A percentile compares a stretch with the other conserved stretches of the same genome.
Conservation (phyloP, 2,888 invertebrate genomes). For the Eupithecia abbreviata region DNA sequence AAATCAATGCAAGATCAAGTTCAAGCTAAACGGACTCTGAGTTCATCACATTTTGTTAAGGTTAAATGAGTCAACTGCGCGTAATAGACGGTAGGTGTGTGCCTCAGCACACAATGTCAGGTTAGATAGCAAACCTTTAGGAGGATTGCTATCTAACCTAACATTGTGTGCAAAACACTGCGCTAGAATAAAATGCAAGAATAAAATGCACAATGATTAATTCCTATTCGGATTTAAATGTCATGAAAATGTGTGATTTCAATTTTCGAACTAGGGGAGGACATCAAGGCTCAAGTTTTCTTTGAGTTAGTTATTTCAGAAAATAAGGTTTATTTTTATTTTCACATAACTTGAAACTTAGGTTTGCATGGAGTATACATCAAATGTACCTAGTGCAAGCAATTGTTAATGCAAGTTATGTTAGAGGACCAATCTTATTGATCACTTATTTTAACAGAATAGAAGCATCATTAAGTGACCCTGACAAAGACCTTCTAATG, state of each 20-base stretch:
- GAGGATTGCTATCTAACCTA: too few species aligned
- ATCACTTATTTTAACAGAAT: neutral
- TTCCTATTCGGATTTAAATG: too few species aligned
- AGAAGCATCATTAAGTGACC: too few species aligned
- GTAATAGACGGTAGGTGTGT: too few species aligned
- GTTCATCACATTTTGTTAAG: neutral
- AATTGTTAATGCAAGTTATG: neutral
- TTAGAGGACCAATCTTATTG: neutral
- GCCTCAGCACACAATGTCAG: too few species aligned
- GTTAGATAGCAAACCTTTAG: too few species aligned
- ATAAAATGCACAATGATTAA: too few species aligned
- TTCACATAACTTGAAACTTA: neutral
- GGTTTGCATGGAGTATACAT: neutral
- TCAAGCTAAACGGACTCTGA: neutral
- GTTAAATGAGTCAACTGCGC: neutral
- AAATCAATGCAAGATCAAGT: neutral
- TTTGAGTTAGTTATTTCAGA: neutral
- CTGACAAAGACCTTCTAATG: neutral
- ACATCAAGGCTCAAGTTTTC: neutral
- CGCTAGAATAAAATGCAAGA: too few species aligned
- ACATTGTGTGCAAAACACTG: too few species aligned
- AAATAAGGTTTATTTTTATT: neutral
- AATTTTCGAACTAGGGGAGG: too few species aligned
- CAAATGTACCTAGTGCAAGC: neutral
- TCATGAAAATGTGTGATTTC: too few species aligned